Conservation (phyloP, 2,113 vertebrate genomes). For the Xyrauchen texanus region DNA sequence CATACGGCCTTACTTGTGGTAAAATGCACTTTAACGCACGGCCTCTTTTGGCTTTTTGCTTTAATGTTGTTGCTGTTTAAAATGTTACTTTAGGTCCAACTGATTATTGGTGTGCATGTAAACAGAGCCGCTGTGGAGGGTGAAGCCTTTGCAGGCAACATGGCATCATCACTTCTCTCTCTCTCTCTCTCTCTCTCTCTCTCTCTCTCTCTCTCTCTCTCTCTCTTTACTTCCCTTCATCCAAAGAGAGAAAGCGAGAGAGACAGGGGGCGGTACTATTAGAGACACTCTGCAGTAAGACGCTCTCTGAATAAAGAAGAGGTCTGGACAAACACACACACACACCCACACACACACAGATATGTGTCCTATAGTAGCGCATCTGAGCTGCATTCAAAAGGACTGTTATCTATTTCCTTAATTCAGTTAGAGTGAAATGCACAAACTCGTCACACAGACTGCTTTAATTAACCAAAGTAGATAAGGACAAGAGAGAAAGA, state of each 20-base stretch:
- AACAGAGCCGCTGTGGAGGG: too few species aligned
- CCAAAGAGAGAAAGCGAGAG: not conserved
- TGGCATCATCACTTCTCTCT: too few species aligned
- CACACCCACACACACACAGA: not conserved
- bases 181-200: not conserved
- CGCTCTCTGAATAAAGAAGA: constrained; percentile 42
- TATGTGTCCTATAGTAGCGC: constrained; percentile 12
- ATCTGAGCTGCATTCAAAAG: not conserved
- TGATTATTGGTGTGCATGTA: too few species aligned
- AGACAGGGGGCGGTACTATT: not conserved
- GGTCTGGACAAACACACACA: constrained; percentile 5
- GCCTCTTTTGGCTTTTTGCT: too few species aligned
- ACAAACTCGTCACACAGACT: not conserved
- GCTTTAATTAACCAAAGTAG: constrained; percentile 27
- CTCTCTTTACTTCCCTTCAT: constrained; percentile 11
- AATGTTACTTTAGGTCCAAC: too few species aligned
- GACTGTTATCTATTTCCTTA: constrained; percentile 18
- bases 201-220: not conserved
- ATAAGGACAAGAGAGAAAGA: constrained; percentile 1
- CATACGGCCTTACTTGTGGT: too few species aligned
- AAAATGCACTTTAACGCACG: too few species aligned
- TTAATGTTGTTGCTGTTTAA: too few species aligned
- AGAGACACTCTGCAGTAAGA: constrained; percentile 36
- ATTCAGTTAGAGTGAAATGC: constrained; percentile 19
- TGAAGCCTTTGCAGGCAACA: too few species aligned